These are phyloP conservation scores for Nesidiocoris tenuis DNA, from an alignment of 2,888 invertebrate genomes.

Conservation along the genomic window DNA sequence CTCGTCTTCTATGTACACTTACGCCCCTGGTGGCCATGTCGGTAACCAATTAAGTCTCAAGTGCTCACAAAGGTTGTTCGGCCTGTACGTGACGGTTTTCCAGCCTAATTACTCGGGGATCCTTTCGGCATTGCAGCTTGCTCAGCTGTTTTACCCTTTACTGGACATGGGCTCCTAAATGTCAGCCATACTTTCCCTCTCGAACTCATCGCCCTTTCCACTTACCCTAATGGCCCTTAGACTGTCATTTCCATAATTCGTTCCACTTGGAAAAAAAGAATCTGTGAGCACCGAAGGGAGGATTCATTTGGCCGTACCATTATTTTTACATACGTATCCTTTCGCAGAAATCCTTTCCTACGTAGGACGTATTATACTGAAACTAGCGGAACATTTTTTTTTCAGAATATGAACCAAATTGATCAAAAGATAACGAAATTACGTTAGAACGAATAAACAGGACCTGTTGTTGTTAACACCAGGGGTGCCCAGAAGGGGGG, in stretches of 20 bases:
- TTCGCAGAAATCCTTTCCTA: too few species aligned
- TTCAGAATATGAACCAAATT: too few species aligned
- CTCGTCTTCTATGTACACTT: too few species aligned
- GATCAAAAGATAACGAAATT: too few species aligned
- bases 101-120: constrained; percentile 41
- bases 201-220: constrained; percentile 2
- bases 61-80: constrained; percentile 38
- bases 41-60: constrained; percentile 45
- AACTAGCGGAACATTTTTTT: too few species aligned
- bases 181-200: constrained; percentile 12
- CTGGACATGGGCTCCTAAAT: constrained; percentile 21
- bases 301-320: too few species aligned
- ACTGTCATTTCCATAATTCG: constrained; percentile 4
- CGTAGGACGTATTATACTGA: too few species aligned
- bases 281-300: neutral
- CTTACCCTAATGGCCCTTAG: constrained; percentile 7
- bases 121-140: neutral
- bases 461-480: too few species aligned
- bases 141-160: constrained; percentile 26
- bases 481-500: too few species aligned
- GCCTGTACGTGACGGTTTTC: constrained; percentile 37
- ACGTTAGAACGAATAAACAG: too few species aligned
- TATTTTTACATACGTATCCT: too few species aligned
- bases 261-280: neutral
- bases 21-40: constrained; percentile 10